These are phyloP conservation scores for Podabrus alpinus DNA, from an alignment of 2,888 invertebrate genomes.

Conservation along the genomic window DNA sequence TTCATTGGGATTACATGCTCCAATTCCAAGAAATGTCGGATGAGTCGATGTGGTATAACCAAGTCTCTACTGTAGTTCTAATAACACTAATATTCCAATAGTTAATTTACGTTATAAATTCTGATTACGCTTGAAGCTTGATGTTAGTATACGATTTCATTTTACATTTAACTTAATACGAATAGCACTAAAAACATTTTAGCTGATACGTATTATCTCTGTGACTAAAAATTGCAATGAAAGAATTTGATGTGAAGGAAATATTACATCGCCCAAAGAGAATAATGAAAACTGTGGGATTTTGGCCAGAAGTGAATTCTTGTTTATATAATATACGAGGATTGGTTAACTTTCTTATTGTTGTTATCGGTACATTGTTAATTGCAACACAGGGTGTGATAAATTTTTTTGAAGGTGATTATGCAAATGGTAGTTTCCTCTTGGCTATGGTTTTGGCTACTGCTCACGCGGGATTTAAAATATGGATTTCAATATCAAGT, in stretches of 20 bases:
- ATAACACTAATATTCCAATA: no score
- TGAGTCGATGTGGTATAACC: no score
- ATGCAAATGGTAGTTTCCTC: background rate
- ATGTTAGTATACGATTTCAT: no score
- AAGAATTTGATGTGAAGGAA: background rate
- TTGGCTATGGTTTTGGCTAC: background rate
- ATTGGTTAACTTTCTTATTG: background rate
- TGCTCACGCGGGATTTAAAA: background rate
- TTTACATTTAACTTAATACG: no score
- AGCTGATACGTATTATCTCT: no score
- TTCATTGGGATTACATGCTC: no score
- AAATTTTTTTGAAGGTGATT: background rate
- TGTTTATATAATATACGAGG: background rate
- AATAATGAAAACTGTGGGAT: background rate
- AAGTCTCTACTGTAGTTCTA: no score
- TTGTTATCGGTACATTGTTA: background rate
- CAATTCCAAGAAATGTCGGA: no score
- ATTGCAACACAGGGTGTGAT: background rate
- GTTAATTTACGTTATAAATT: no score
- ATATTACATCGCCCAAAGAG: background rate
- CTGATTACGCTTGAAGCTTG: no score
- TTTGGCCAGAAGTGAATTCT: background rate
- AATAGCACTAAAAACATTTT: no score
- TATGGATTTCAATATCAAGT: background rate
- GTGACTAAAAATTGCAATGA: background rate